Evolutionary conservation across 1,140 invertebrate species (phyloP).

Genomic region (Anthonomus grandis): DNA sequence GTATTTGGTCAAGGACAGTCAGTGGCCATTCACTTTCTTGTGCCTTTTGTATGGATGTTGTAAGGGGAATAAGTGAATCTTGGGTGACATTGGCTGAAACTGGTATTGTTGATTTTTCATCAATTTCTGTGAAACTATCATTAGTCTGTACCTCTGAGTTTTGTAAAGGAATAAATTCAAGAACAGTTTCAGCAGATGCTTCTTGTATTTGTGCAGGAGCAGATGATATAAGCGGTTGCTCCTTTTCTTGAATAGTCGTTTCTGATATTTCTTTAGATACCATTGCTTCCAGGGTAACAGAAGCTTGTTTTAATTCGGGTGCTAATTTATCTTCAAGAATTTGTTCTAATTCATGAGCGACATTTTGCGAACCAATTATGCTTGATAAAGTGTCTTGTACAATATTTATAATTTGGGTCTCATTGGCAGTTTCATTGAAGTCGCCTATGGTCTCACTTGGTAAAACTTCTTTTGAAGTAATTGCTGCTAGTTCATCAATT

Average conservation of each 20-base stretch:
- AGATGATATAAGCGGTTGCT: slow-evolving; percentile 45
- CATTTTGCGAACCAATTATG: slow-evolving; percentile 51
- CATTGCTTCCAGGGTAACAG: slow-evolving; percentile 48
- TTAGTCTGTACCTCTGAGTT: slow-evolving; percentile 27
- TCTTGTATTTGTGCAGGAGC: slow-evolving; percentile 42
- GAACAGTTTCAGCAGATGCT: slow-evolving; percentile 39
- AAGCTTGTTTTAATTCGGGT: slow-evolving; percentile 45
- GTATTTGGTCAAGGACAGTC: slow-evolving; percentile 16
- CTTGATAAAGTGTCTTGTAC: slow-evolving; percentile 50
- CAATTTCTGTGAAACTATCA: slow-evolving; percentile 29
- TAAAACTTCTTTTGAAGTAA: slow-evolving; percentile 36
- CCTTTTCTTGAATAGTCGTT: slow-evolving; percentile 52
- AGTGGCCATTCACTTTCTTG: slow-evolving; percentile 50
- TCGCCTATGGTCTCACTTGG: slow-evolving; percentile 31
- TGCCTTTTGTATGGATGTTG: slow-evolving; percentile 47
- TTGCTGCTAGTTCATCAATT: slow-evolving; percentile 34
- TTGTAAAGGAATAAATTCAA: slow-evolving; percentile 20
- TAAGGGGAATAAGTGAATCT: slow-evolving; percentile 51
- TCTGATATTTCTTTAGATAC: slow-evolving; percentile 51
- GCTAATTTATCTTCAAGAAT: slow-evolving; percentile 46
- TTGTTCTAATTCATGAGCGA: slow-evolving; percentile 54
- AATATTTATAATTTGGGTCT: slow-evolving; percentile 43
- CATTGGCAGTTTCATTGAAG: slow-evolving; percentile 29
- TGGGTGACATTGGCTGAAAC: slow-evolving; percentile 37
- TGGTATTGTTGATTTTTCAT: slow-evolving; percentile 9